Base-by-base conservation (phyloP, 2,797 vertebrate species). In the Serranus cabrilla region DNA sequence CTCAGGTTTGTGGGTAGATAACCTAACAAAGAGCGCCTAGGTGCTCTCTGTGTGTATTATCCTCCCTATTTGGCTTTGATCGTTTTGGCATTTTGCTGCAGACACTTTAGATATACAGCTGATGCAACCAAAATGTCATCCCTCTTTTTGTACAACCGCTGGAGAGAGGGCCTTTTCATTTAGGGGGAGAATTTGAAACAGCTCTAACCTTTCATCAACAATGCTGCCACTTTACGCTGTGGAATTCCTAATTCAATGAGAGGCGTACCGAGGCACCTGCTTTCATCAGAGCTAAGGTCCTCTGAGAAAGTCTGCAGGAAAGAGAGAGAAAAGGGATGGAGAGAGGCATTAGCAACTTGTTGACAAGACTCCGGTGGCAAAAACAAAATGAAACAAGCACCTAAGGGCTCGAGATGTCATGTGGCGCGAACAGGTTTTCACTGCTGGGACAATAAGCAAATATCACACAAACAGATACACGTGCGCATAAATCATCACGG, bases 121-220 rank as follows among this genome's bases (percentile, higher is more conserved):
- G 89, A 93, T 90, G 90, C 87, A 90, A 92, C 89, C 88, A 90
- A 93, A 92, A 93, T 92, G 91, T 92, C 90, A 93, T 77, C 88
- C 69, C 73, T 86, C 80, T 85, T 85, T 92, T 80, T 85, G 69
- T 74, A 55, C 78, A 72, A 82, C 85, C 83, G 18, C 84, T 77
- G 72, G 91, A 92, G 90, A 92, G 85, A 89, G 87, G 84, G 84
- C 86, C 88, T 91, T 92, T 93, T 93, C 88, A 89, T 89, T 89
- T 81, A 59, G 76, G 83, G 76, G 69, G 83, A 77, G 85, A 89
- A 87, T 89, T 84, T 81, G 89, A 92, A 93, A 91, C 91, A 90
- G 91, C 81, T 72, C 81, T 93, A 93, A 94, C 92, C 92, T 93
- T 94, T 93, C 86, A 87, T 92, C 88, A 91, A 92, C 91, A 92